Percentiles rank a stretch among this genome's conserved stretches.
phyloP scores from a whole-genome alignment of 2,113 vertebrate genomes.

The Scartelaos histophorus region DNA sequence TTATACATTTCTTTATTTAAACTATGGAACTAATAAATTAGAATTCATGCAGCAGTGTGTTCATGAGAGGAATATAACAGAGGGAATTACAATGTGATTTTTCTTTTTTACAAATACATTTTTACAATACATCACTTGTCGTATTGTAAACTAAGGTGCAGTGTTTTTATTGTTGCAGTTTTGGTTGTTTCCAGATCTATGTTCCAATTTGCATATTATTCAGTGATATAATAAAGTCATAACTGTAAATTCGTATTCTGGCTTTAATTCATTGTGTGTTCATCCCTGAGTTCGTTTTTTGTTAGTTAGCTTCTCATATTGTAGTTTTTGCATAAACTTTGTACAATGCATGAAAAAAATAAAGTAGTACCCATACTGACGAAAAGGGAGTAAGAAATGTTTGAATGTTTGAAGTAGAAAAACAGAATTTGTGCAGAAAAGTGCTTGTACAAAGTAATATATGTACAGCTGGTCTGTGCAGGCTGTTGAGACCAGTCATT shows the following conservation, averaged over 20 bases:
- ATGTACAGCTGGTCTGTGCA: conserved; percentile 63
- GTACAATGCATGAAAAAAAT: conserved; percentile 30
- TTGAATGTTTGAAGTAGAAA: conserved; percentile 47
- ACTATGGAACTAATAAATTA: conserved; percentile 8
- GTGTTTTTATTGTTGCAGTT: background rate
- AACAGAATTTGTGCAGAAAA: conserved; percentile 67
- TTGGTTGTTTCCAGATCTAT: background rate
- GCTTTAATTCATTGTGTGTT: background rate
- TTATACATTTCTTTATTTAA: background rate
- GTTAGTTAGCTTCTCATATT: conserved; percentile 3
- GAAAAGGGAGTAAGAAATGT: background rate
- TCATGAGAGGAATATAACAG: background rate
- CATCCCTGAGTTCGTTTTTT: conserved; percentile 28
- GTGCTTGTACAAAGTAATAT: conserved; percentile 70
- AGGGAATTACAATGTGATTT: background rate
- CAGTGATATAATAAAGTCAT: background rate
- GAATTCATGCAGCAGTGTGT: conserved; percentile 10
- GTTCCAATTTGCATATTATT: background rate
- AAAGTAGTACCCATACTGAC: conserved; percentile 3
- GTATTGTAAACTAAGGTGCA: conserved; percentile 9
- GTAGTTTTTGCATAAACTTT: conserved; percentile 52
- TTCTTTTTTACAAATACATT: background rate
- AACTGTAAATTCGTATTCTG: background rate
- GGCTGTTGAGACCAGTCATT: conserved; percentile 19
- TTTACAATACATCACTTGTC: background rate